Percentiles rank a stretch among this genome's conserved stretches.
Evolutionary conservation across 2,797 vertebrate species (phyloP).

Genomic region (Trematomus bernacchii): DNA sequence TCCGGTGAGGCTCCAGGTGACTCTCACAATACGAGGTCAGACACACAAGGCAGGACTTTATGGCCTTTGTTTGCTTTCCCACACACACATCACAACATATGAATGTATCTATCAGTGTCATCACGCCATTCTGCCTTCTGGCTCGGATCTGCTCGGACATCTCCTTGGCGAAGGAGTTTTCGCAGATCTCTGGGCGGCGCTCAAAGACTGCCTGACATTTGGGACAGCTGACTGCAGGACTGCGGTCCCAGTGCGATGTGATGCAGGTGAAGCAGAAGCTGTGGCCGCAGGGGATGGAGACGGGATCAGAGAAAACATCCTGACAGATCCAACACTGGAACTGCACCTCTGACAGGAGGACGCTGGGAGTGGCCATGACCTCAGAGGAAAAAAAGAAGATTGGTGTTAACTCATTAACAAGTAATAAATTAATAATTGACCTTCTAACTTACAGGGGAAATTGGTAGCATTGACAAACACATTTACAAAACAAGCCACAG

Average conservation of each 20-base stretch:
- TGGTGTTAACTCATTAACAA: not conserved
- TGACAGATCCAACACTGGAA: conserved; percentile 80
- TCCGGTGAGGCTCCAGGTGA: conserved; percentile 78
- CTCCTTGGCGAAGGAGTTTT: conserved; percentile 80
- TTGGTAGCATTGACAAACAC: not conserved
- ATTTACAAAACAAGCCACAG: not conserved
- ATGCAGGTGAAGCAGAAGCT: conserved; percentile 83
- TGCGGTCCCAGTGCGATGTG: conserved; percentile 65
- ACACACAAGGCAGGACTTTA: conserved; percentile 80
- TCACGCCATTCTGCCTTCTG: conserved; percentile 27
- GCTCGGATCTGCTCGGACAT: conserved; percentile 76
- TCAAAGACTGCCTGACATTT: conserved; percentile 72
- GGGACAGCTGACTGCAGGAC: conserved; percentile 64
- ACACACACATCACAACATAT: conserved; percentile 74
- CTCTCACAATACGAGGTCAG: conserved; percentile 78
- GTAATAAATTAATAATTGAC: conserved; percentile 21
- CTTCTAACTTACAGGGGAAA: conserved; percentile 13
- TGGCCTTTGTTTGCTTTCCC: conserved; percentile 45
- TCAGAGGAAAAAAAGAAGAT: conserved; percentile 10
- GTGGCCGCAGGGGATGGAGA: conserved; percentile 84
- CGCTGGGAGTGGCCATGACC: conserved; percentile 48
- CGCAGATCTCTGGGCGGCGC: conserved; percentile 70
- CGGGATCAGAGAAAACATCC: conserved; percentile 77
- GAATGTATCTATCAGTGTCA: accelerated
- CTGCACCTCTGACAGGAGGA: conserved; percentile 73